Evolutionary conservation across 2,888 invertebrate genomes (phyloP).

Genomic region (Allygus modestus): DNA sequence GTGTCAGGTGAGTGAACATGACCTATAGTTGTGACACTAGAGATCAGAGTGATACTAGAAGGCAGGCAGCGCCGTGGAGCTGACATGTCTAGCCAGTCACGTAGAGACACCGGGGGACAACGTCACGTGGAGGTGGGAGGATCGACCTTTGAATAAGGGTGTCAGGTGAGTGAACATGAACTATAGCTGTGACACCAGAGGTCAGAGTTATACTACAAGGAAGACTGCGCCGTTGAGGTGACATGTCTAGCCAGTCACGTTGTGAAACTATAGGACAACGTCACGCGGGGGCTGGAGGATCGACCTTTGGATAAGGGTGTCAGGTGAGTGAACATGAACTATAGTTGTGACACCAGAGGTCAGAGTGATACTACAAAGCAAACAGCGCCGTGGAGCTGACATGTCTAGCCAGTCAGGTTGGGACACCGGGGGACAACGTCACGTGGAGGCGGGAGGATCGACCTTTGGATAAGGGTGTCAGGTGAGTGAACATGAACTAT

Average conservation of each 20-base stretch:
- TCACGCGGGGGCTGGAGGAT: slow-evolving; percentile 78
- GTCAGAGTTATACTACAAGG: slow-evolving; percentile 80
- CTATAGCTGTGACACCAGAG: slow-evolving; percentile 75
- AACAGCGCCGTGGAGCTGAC: too few species aligned
- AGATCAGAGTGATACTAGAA: slow-evolving; percentile 78
- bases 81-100: slow-evolving; percentile 77
- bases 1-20: slow-evolving; percentile 77
- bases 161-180: slow-evolving; percentile 76
- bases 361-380: too few species aligned
- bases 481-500: slow-evolving; percentile 76
- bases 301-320: slow-evolving; percentile 76
- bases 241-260: slow-evolving; percentile 76
- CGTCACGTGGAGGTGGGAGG: slow-evolving; percentile 78
- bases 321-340: slow-evolving; percentile 76
- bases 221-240: slow-evolving; percentile 78
- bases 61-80: slow-evolving; percentile 78
- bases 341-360: too few species aligned
- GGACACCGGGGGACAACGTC: too few species aligned
- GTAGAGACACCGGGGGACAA: slow-evolving; percentile 75
- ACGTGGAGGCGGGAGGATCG: slow-evolving; percentile 78
- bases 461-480: slow-evolving; percentile 77
- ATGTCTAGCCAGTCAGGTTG: too few species aligned
- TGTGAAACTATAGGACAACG: too few species aligned
- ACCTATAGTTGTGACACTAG: too few species aligned
- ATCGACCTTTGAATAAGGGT: slow-evolving; percentile 76